Percentiles rank a stretch among this genome's conserved stretches.
Evolutionary conservation across 2,797 vertebrate genomes (phyloP).

Genomic region (Hyperoplus immaculatus): DNA sequence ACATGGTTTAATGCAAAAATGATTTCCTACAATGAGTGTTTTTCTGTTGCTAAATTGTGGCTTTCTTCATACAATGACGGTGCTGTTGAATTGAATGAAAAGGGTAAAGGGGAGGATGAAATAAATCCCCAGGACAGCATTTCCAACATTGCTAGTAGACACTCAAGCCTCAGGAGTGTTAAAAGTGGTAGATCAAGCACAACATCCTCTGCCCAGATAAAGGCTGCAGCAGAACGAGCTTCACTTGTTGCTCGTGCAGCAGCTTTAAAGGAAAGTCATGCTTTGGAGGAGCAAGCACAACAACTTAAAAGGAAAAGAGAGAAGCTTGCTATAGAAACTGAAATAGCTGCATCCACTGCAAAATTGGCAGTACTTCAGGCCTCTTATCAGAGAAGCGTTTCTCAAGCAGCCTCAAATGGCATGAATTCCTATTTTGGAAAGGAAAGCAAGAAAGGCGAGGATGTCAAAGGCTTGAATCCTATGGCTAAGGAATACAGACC

Average conservation of each 20-base stretch:
- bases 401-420: background rate
- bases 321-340: slow-evolving; percentile 4
- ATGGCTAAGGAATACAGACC: background rate
- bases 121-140: no score
- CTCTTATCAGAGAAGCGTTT: background rate
- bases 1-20: no score
- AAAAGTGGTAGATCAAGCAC: background rate
- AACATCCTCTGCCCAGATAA: background rate
- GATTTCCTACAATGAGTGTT: no score
- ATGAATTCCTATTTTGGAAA: slow-evolving; percentile 1
- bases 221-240: background rate
- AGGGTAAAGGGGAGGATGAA: no score
- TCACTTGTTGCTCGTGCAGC: background rate
- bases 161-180: no score
- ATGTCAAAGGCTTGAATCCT: background rate
- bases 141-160: no score
- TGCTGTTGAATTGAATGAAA: no score
- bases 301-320: background rate
- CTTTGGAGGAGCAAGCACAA: slow-evolving; percentile 6
- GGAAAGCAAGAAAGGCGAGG: background rate
- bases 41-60: no score
- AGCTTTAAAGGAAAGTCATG: slow-evolving; percentile 17
- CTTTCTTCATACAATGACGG: no score
- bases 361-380: background rate
- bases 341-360: background rate